These are phyloP conservation scores for Aegotheles bennettii DNA, from an alignment of 2,113 vertebrate species.

Conservation along the genomic window DNA sequence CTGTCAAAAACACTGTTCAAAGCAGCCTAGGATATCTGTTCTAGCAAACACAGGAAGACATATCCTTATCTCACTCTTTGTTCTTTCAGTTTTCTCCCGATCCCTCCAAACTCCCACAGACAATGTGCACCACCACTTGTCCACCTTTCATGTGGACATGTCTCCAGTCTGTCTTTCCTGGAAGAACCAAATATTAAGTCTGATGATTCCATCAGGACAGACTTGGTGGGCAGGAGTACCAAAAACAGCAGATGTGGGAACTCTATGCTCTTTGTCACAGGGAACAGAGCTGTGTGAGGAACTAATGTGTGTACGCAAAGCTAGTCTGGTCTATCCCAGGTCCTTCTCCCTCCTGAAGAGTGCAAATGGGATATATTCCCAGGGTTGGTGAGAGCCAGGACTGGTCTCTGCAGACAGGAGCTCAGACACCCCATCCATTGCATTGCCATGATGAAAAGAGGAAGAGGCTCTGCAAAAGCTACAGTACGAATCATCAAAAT, in stretches of 20 bases:
- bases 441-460: not conserved
- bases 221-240: not conserved
- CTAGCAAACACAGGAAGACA: not conserved
- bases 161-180: not conserved
- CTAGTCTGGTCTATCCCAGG: not conserved
- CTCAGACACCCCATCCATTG: accelerated
- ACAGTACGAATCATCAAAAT: not conserved
- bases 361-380: not conserved
- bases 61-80: not conserved
- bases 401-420: not conserved
- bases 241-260: not conserved
- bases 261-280: not conserved
- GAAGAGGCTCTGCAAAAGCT: not conserved
- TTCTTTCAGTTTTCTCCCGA: not conserved
- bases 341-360: not conserved
- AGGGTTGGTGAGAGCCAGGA: not conserved
- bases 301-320: not conserved
- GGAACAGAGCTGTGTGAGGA: not conserved
- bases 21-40: not conserved
- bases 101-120: not conserved
- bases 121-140: not conserved
- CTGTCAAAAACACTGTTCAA: not conserved
- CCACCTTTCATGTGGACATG: not conserved
- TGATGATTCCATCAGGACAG: not conserved
- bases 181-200: not conserved